These are phyloP conservation scores for Drosophila differens DNA, from an alignment of 2,888 invertebrate genomes.

Conservation along the genomic window DNA sequence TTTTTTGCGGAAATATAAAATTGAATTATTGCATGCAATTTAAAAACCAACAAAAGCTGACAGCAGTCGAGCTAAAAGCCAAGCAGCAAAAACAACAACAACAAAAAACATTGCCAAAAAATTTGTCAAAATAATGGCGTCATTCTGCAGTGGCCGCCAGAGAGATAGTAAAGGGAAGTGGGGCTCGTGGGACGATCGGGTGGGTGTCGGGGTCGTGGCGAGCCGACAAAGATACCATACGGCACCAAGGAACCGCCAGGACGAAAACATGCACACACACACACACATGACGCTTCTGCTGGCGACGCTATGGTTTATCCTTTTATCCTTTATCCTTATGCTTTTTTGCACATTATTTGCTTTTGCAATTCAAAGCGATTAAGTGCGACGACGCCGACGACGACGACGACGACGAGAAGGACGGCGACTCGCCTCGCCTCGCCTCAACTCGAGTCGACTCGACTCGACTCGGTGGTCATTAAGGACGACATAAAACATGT, in stretches of 20 bases:
- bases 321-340: constrained; percentile 76
- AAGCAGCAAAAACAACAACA: constrained; percentile 34
- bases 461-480: constrained; percentile 73
- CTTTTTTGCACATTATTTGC: constrained; percentile 81
- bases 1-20: constrained; percentile 80
- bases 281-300: constrained; percentile 32
- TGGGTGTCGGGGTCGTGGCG: constrained; percentile 44
- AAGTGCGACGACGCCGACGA: constrained; percentile 64
- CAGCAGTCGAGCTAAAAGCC: constrained; percentile 75
- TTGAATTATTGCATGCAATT: constrained; percentile 83
- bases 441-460: constrained; percentile 26
- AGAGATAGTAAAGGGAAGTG: constrained; percentile 18
- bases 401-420: constrained; percentile 19
- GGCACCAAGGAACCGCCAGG: constrained; percentile 70
- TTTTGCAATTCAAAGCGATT: constrained; percentile 82
- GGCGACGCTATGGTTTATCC: constrained; percentile 78
- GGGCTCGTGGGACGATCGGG: constrained; percentile 17
- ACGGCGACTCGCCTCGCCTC: constrained; percentile 37
- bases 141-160: constrained; percentile 76
- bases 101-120: constrained; percentile 76
- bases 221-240: constrained; percentile 70
- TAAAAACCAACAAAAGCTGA: constrained; percentile 79
- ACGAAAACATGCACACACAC: constrained; percentile 19
- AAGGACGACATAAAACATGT: constrained; percentile 79
- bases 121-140: constrained; percentile 84